Evolutionary conservation across 2,113 vertebrate species (phyloP).

Genomic region (human): GRCh38 chr17:41582001-41582500

Average conservation of each 20-base stretch:
- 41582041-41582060: background rate
- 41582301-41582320: constrained; percentile 81
- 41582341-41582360: background rate
- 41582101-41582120: background rate
- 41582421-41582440: background rate
- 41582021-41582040: background rate
- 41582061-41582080: background rate
- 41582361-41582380: background rate
- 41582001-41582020: background rate
- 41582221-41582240: background rate
- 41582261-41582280: constrained; percentile 60
- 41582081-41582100: background rate
- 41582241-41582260: constrained; percentile 31
- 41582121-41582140: background rate
- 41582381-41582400: background rate
- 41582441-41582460: constrained; percentile 83
- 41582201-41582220: background rate
- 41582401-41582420: background rate
- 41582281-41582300: constrained; percentile 66
- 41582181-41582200: constrained; percentile 49
- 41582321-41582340: constrained; percentile 3
- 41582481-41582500: constrained; percentile 86
- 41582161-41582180: constrained; percentile 52
- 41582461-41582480: constrained; percentile 86
- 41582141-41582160: constrained; percentile 32